Percentiles rank a stretch among this genome's conserved stretches.
Conservation (phyloP, 1,140 invertebrate species). For the Parapsyche elsis region DNA sequence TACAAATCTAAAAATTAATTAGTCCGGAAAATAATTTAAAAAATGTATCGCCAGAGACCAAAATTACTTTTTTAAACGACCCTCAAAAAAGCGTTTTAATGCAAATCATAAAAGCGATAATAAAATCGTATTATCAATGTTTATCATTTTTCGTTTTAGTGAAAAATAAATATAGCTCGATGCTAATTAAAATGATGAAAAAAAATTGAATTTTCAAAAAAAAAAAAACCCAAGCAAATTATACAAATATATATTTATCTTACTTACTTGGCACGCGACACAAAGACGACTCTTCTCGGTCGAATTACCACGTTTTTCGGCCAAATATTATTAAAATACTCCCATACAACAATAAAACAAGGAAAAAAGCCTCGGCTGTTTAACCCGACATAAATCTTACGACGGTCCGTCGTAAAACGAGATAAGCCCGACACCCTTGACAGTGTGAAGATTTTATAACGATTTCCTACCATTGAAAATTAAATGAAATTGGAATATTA, state of each 20-base stretch:
- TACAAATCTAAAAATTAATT: too few relatives aligned
- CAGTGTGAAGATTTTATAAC: neutral
- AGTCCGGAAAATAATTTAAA: too few relatives aligned
- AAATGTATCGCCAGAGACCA: too few relatives aligned
- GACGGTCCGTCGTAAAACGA: constrained; percentile 24
- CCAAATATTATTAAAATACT: neutral
- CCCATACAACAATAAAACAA: neutral
- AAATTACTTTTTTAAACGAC: too few relatives aligned
- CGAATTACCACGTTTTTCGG: neutral
- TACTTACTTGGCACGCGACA: neutral
- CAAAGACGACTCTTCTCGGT: neutral
- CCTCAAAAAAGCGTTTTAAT: too few relatives aligned
- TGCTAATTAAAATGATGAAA: too few relatives aligned
- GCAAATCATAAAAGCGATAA: too few relatives aligned
- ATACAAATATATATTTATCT: neutral
- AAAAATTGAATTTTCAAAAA: too few relatives aligned
- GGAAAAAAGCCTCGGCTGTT: neutral
- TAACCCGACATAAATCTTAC: constrained; percentile 23
- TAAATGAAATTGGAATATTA: too few relatives aligned
- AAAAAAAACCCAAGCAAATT: neutral
- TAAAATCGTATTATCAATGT: too few relatives aligned
- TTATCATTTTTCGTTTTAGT: neutral
- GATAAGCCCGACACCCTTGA: constrained; percentile 12
- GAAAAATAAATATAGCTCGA: neutral
- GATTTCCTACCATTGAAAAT: too few relatives aligned